Conservation (phyloP, 1,140 invertebrate genomes). For the Cylas formicarius region DNA sequence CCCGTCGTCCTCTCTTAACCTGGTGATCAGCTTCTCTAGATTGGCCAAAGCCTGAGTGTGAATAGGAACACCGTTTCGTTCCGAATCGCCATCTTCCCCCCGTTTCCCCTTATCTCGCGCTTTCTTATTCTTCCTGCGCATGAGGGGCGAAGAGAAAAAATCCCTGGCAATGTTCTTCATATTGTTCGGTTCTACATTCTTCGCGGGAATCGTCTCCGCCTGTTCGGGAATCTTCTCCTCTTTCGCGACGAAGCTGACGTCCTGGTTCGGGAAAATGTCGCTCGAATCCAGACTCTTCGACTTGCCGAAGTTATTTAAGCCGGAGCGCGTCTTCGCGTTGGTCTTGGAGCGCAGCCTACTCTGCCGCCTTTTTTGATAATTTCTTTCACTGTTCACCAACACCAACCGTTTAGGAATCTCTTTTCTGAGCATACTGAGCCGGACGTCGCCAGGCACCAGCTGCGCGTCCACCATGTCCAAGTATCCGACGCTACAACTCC, state of each 20-base stretch:
- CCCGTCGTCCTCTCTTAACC: constrained; percentile 47
- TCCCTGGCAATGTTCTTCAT: constrained; percentile 37
- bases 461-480: constrained; percentile 70
- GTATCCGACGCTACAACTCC: constrained; percentile 79
- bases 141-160: constrained; percentile 41
- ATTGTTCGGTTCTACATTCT: constrained; percentile 17
- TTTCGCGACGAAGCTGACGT: constrained; percentile 13
- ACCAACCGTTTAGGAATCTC: constrained; percentile 68
- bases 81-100: constrained; percentile 8
- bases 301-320: constrained; percentile 69
- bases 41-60: constrained; percentile 50
- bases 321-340: constrained; percentile 42
- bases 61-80: constrained; percentile 39
- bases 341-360: constrained; percentile 30
- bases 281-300: constrained; percentile 77
- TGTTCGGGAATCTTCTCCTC: constrained; percentile 18
- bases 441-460: constrained; percentile 64
- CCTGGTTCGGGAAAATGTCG: constrained; percentile 49
- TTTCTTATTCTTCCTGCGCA: constrained; percentile 37
- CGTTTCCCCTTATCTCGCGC: constrained; percentile 15
- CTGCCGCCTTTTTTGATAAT: constrained; percentile 47
- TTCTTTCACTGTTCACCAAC: constrained; percentile 55
- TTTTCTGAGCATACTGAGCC: constrained; percentile 56
- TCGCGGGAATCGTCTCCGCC: constrained; percentile 1
- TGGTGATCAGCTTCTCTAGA: constrained; percentile 49